A percentile compares a stretch with the other conserved stretches of the same genome.
phyloP scores from a whole-genome alignment of 1,140 invertebrate genomes.

The Heliconius eleuchia region DNA sequence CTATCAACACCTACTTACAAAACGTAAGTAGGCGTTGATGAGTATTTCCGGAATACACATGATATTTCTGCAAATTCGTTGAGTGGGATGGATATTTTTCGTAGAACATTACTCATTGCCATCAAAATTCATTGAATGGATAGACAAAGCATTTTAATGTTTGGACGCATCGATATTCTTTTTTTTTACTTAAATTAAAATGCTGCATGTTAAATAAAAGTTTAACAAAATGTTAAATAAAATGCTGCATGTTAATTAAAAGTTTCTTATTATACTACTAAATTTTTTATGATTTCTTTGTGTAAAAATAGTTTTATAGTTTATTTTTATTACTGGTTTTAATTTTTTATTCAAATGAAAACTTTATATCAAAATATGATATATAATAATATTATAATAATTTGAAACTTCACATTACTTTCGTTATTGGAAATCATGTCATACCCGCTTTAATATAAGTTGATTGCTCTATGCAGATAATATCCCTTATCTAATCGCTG shows the following conservation, averaged over 20 bases:
- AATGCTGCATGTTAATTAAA: not conserved
- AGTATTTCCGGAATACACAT: not conserved
- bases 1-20: not conserved
- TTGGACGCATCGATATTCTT: not conserved
- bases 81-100: not conserved
- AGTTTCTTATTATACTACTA: no score
- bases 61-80: not conserved
- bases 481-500: not conserved
- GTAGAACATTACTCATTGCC: not conserved
- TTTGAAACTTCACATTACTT: not conserved
- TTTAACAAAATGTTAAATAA: no score
- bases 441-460: not conserved
- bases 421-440: not conserved
- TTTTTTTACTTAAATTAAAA: not conserved
- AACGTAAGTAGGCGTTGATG: not conserved
- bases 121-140: not conserved
- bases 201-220: not conserved
- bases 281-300: no score
- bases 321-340: no score
- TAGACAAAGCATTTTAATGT: not conserved
- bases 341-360: no score
- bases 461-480: conserved; percentile 10
- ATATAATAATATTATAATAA: not conserved
- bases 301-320: no score
- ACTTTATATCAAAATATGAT: no score